Evolutionary conservation across 2,113 vertebrate genomes (phyloP), one percentile per base, ranked within the genome.

Genomic region (Erythrocebus patas): DNA sequence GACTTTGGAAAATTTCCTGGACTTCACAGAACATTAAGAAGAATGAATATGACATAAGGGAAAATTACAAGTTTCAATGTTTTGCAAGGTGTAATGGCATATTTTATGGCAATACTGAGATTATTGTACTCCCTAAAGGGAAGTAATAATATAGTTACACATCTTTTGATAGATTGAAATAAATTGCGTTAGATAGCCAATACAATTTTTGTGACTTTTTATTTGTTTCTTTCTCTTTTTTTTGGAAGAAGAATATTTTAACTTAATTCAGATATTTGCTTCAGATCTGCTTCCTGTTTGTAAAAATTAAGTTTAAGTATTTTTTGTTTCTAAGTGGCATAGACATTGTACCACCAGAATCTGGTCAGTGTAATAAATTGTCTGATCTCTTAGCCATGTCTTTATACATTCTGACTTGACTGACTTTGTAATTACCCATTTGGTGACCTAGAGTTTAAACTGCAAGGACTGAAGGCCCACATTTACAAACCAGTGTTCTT

Each of bases 91-190:
- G 20, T 68, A 75, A 85, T 75, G 43, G 9, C 11, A 38, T 87
- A 55, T 82, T 97, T 96, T 95, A 96, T 73, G 57, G 40, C 66
- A 92, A 86, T 68, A 30, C 20, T 57, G 55, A 92, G 30, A 78
- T 81, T 81, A 95, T 18, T 88, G 8, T 88, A 59, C 8, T 61
- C 89, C 81, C 20, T 68, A 76, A 91, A 70, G n/a, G 38, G 32
- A 83, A 89, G n/a, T 80, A 84, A 70, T 32, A 68, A 70, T 66
- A 85, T 5, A 72, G 48, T 89, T 81, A 57, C 38, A 82, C 4
- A 55, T 38, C 40, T 81, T 95, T 83, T 97, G 30, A 95, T 50
- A 45, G 45, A 82, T 83, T 78, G 35, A 94, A 96, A 92, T 64
- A 92, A 85, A 89, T 73, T 83, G n/a, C 13, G n/a, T 70, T 78